Evolutionary conservation across 2,113 vertebrate genomes (phyloP).

Genomic region (Prunella fulvescens): DNA sequence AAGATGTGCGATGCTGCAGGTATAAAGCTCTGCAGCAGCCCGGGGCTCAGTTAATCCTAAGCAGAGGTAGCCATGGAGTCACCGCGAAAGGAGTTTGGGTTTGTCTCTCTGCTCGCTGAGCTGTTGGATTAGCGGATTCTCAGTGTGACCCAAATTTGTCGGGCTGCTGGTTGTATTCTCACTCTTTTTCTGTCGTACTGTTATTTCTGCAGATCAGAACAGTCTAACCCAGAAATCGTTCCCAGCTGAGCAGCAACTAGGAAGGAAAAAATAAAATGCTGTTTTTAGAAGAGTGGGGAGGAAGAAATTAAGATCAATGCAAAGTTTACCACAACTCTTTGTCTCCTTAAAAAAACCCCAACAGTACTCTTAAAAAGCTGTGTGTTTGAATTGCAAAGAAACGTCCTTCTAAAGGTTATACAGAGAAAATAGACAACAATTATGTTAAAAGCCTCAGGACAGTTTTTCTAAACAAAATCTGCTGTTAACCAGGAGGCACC

Average conservation of each 20-base stretch:
- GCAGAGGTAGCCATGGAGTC: not conserved
- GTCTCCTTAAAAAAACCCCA: not conserved
- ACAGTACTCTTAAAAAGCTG: not conserved
- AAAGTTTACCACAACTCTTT: not conserved
- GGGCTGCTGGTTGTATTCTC: not conserved
- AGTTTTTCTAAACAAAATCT: not conserved
- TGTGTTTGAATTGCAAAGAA: not conserved
- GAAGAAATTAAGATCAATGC: not conserved
- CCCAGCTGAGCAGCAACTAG: not conserved
- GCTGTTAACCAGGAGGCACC: not conserved
- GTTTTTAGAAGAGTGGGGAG: rapidly evolving
- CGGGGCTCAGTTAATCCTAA: not conserved
- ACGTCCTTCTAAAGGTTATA: not conserved
- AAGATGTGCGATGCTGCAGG: not conserved
- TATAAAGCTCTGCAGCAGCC: not conserved
- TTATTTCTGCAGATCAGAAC: not conserved
- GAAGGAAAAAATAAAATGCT: not conserved
- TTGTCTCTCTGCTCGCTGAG: not conserved
- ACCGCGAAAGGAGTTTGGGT: not conserved
- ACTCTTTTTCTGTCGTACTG: not conserved
- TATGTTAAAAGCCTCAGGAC: not conserved
- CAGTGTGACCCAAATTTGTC: not conserved
- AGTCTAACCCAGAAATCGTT: not conserved
- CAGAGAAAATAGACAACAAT: not conserved
- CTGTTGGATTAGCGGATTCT: not conserved